Conservation (phyloP, 2,113 vertebrate genomes). For the Dryoscopus gambensis region DNA sequence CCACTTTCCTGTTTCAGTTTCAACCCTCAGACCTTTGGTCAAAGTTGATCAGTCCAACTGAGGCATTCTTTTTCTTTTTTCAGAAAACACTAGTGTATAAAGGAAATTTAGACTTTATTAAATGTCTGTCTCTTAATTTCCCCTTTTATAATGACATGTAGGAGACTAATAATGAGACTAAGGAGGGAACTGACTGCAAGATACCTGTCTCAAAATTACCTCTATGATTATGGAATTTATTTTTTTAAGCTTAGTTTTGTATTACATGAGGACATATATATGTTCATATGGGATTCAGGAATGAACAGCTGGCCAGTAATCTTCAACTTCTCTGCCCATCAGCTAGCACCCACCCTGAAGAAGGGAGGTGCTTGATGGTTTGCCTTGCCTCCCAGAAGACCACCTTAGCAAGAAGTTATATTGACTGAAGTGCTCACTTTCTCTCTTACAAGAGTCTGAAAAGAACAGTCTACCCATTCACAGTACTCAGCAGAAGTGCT, state of each 20-base stretch:
- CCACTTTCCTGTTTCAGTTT: background rate
- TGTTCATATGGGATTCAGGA: background rate
- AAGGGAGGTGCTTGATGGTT: background rate
- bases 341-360: background rate
- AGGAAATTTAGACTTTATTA: background rate
- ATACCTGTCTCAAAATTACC: background rate
- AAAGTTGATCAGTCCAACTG: background rate
- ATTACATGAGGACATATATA: background rate
- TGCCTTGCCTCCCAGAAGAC: background rate
- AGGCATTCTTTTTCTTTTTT: background rate
- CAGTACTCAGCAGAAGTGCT: background rate
- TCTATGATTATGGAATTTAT: background rate
- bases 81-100: background rate
- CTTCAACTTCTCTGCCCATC: background rate
- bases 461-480: background rate
- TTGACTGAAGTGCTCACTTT: background rate
- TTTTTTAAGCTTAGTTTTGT: background rate
- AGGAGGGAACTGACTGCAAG: background rate
- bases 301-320: background rate
- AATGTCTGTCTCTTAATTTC: background rate
- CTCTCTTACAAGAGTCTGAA: background rate
- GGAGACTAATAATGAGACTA: background rate
- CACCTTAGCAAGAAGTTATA: background rate
- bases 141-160: background rate
- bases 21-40: fast-evolving